Percentiles rank a stretch among this genome's conserved stretches.
Evolutionary conservation across 2,888 invertebrate genomes (phyloP).

Genomic region (Tolmerus cingulatus): DNA sequence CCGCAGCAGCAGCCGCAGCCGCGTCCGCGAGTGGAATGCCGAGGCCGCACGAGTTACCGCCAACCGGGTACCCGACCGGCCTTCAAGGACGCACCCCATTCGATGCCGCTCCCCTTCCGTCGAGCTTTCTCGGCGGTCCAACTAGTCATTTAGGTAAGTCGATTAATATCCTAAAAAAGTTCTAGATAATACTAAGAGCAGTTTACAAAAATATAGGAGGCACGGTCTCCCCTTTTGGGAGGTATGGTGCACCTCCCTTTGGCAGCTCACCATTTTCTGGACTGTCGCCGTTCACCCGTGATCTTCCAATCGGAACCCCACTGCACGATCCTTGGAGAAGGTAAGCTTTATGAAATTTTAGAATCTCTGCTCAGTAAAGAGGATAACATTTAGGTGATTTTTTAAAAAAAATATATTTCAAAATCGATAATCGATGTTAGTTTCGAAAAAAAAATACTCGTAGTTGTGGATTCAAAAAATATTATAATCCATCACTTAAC

Average conservation of each 20-base stretch:
- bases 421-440: too few relatives aligned
- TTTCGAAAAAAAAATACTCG: too few relatives aligned
- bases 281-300: conserved; percentile 73
- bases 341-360: conserved; percentile 55
- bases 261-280: conserved; percentile 73
- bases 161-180: conserved; percentile 1
- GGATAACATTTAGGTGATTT: too few relatives aligned
- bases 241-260: conserved; percentile 76
- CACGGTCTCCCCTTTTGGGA: conserved; percentile 81
- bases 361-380: not conserved
- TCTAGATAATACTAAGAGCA: conserved; percentile 44
- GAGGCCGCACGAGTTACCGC: conserved; percentile 67
- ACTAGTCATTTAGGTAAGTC: conserved; percentile 74
- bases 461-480: too few relatives aligned
- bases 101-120: conserved; percentile 71
- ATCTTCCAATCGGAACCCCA: conserved; percentile 67
- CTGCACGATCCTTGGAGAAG: conserved; percentile 76
- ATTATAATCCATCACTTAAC: too few relatives aligned
- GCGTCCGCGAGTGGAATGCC: conserved; percentile 57
- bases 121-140: conserved; percentile 71
- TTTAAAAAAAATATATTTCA: too few relatives aligned
- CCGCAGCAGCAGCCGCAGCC: conserved; percentile 56
- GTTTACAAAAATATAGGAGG: conserved; percentile 62
- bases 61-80: conserved; percentile 61
- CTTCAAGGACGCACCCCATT: conserved; percentile 67